These are phyloP conservation scores for Typhlichthys eigenmanni DNA, from an alignment of 2,797 vertebrate genomes.

Conservation along the genomic window DNA sequence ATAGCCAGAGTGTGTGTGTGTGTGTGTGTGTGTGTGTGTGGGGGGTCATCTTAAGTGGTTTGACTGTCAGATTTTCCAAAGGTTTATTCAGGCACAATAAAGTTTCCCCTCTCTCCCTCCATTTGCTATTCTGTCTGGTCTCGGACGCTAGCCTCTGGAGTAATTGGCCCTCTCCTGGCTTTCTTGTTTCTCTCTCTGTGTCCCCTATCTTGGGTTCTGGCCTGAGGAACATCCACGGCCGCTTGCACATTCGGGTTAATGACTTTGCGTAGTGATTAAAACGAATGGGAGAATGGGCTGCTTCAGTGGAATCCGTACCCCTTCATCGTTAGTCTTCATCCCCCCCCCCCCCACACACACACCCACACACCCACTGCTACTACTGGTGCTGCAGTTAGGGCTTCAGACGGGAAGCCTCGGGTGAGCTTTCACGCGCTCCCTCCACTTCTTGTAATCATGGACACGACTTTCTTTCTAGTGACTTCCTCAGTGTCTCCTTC, in stretches of 20 bases:
- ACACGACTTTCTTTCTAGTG: conserved; percentile 67
- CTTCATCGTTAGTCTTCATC: conserved; percentile 73
- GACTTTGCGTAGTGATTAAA: conserved; percentile 77
- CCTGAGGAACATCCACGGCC: conserved; percentile 50
- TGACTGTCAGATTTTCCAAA: conserved; percentile 11
- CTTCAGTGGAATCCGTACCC: conserved; percentile 66
- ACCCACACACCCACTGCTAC: conserved; percentile 44
- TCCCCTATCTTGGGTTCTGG: conserved; percentile 38
- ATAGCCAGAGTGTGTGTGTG: conserved; percentile 13
- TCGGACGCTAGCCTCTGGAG: conserved; percentile 49
- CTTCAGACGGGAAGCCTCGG: conserved; percentile 69
- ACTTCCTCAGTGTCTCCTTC: conserved; percentile 68
- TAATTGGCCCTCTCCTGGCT: conserved; percentile 63
- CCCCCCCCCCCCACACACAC: conserved; percentile 40
- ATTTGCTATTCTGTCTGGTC: conserved; percentile 28
- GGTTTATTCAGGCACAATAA: conserved; percentile 59
- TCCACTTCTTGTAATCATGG: conserved; percentile 82
- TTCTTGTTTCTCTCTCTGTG: not conserved
- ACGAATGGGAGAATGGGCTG: conserved; percentile 70
- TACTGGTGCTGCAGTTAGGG: conserved; percentile 55
- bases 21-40: conserved; percentile 13
- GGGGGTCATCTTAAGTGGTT: not conserved
- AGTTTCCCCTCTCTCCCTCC: conserved; percentile 28
- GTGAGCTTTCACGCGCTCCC: conserved; percentile 76
- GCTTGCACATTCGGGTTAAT: conserved; percentile 67